Base-by-base conservation (phyloP, 2,113 vertebrate species). In the Urocitellus parryii region DNA sequence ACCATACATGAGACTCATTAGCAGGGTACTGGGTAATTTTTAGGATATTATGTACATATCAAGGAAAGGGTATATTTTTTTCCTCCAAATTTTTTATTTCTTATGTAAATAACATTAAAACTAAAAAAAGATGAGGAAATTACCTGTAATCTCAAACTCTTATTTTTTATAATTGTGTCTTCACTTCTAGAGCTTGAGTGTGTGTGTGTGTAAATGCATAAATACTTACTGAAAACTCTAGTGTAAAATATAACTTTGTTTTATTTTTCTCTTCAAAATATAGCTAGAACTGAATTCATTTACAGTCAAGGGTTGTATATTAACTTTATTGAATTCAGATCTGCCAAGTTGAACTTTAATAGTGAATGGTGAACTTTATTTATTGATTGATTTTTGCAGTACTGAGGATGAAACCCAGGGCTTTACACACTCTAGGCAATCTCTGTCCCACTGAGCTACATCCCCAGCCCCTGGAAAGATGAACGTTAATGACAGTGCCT, bases 101-200 rank as follows among this genome's bases (percentile, higher is more conserved):
- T 37, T 70, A 34, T 11, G 5, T 85, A 96, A 90, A 76, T 82
- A 96, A 70, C 56, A 92, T 63, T 96, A 84, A 93, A 83, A 70
- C 5, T 5, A 0, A n/a, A 22, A 70, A 48, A 37, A 20, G 65
- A 78, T 83, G 74, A 91, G 82, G 5, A 91, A 95, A 65, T 88
- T 20, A 94, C 27, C 61, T 87, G 7, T 82, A 94, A 72, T 5
- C 25, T 37, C 1, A 74, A 86, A 74, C 48, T 53, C 10, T 48
- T 67, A 76, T 2, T 80, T 90, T 94, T 92, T 65, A 11, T 13
- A 42, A 8, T 91, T 68, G 13, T 68, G 27, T 79, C 48, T 86
- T 91, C 80, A 45, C 42, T 45, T 45, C 42, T 65, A 86, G 58
- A 70, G 32, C 6, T 91, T 86, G n/a, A 45, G 22, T 16, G 56